Evolutionary conservation across 2,888 invertebrate species (phyloP).

Genomic region (Cancer borealis): DNA sequence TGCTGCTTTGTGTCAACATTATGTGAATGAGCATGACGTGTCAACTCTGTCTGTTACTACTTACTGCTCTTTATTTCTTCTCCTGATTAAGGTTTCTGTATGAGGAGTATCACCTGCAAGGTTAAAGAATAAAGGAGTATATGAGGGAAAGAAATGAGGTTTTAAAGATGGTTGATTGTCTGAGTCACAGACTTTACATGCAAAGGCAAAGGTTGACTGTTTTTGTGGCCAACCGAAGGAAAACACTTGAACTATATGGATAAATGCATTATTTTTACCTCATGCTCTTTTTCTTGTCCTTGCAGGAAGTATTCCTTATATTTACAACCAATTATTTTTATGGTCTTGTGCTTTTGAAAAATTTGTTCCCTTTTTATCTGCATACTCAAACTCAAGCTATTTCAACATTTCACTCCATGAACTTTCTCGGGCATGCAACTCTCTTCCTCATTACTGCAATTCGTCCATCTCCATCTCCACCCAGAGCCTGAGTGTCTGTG

Average conservation of each 20-base stretch:
- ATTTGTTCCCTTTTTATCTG: not conserved
- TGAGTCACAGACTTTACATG: no score
- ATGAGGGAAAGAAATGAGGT: no score
- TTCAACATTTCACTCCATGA: not conserved
- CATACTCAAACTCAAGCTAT: not conserved
- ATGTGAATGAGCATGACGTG: no score
- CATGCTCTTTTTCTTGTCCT: not conserved
- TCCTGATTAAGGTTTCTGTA: not conserved
- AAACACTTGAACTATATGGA: not conserved
- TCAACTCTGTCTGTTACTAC: no score
- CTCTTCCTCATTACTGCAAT: not conserved
- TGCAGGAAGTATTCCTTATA: not conserved
- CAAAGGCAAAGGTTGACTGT: not conserved
- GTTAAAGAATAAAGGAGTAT: no score
- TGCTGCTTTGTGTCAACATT: no score
- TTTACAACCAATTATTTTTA: not conserved
- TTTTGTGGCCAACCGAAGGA: no score
- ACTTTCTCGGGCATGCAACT: not conserved
- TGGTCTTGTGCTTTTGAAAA: not conserved
- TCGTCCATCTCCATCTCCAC: not conserved
- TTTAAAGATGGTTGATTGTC: no score
- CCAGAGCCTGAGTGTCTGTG: not conserved
- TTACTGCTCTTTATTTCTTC: no score
- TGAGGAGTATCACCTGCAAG: not conserved
- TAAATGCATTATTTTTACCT: not conserved